Conservation (phyloP, 2,113 vertebrate species). For the Pithys albifrons region DNA sequence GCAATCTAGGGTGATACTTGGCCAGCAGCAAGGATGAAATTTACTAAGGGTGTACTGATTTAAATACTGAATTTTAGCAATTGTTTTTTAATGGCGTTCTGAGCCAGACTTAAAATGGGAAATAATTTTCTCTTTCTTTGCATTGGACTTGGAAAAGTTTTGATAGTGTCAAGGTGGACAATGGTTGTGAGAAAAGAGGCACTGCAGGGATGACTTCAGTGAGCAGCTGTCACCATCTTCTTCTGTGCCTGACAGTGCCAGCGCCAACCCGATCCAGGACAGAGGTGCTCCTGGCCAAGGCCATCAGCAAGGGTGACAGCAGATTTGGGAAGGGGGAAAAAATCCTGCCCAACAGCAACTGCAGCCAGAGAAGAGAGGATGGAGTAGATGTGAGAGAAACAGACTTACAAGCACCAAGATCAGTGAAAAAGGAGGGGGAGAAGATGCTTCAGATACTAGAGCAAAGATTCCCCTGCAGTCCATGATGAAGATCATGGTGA, state of each 20-base stretch:
- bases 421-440: not conserved
- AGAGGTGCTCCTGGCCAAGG: fast-evolving
- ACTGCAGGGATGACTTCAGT: not conserved
- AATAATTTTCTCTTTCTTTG: not conserved
- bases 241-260: not conserved
- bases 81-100: not conserved
- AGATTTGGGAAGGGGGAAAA: too few species aligned
- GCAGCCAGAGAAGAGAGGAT: not conserved
- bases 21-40: not conserved
- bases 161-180: fast-evolving
- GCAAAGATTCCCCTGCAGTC: not conserved
- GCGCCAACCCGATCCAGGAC: fast-evolving
- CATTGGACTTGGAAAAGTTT: not conserved
- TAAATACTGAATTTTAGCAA: not conserved
- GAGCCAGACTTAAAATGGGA: not conserved
- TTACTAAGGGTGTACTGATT: not conserved
- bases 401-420: not conserved
- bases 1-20: not conserved
- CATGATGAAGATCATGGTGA: fast-evolving
- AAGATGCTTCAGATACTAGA: fast-evolving
- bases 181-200: not conserved
- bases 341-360: not conserved
- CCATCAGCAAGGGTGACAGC: too few species aligned
- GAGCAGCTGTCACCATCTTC: not conserved
- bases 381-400: not conserved